A percentile compares a stretch with the other conserved stretches of the same genome.
Conservation (phyloP, 2,888 invertebrate species). For the Yponomeuta cagnagella region DNA sequence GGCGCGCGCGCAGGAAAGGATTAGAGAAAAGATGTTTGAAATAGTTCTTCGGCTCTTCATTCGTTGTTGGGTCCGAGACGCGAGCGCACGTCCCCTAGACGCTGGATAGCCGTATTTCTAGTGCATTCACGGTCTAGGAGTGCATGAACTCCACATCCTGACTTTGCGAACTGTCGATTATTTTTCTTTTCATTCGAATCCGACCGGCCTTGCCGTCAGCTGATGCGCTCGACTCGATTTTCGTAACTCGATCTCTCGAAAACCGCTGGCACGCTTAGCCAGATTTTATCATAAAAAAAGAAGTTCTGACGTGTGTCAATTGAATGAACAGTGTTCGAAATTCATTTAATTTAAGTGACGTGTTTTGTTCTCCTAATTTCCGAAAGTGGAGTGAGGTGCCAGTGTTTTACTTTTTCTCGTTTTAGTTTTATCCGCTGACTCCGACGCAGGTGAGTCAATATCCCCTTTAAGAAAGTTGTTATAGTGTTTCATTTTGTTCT, state of each 20-base stretch:
- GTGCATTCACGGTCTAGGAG: slow-evolving; percentile 59
- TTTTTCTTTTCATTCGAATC: slow-evolving; percentile 32
- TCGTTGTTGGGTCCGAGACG: slow-evolving; percentile 60
- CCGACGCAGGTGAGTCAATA: slow-evolving; percentile 8
- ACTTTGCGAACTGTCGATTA: slow-evolving; percentile 17
- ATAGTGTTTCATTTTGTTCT: background rate
- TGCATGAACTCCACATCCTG: slow-evolving; percentile 50
- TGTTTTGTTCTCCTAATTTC: background rate
- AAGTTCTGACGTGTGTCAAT: background rate
- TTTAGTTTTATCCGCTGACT: background rate
- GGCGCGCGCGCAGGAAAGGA: slow-evolving; percentile 43
- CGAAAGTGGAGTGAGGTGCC: slow-evolving; percentile 7
- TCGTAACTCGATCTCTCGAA: slow-evolving; percentile 3
- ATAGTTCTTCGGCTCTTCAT: slow-evolving; percentile 70
- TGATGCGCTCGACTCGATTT: slow-evolving; percentile 29
- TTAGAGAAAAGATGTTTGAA: slow-evolving; percentile 72
- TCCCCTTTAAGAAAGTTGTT: background rate
- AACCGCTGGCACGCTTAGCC: background rate
- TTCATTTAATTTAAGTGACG: background rate
- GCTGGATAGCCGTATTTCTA: slow-evolving; percentile 40
- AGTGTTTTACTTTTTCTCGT: background rate
- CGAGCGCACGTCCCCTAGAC: slow-evolving; percentile 47
- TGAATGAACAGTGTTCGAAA: background rate
- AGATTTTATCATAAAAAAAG: background rate
- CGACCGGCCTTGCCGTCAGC: slow-evolving; percentile 64